Conservation (phyloP, 2,797 vertebrate species). For the Sibirionetta formosa region DNA sequence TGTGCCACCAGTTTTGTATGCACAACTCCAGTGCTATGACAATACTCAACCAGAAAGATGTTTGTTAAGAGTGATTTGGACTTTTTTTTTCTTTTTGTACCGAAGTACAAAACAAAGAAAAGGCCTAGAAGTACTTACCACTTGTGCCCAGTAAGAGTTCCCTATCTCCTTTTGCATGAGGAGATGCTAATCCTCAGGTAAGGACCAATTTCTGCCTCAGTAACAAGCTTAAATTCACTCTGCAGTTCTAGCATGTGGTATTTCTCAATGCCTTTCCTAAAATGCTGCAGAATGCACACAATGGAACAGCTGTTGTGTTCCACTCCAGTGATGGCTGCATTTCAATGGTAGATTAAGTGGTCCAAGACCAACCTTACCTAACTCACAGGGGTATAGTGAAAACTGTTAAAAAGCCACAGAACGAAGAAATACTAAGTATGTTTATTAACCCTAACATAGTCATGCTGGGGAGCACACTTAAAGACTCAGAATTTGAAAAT, state of each 20-base stretch:
- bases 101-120: background rate
- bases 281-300: background rate
- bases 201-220: background rate
- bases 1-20: background rate
- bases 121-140: background rate
- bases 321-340: background rate
- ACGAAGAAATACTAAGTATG: background rate
- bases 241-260: background rate
- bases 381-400: background rate
- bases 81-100: background rate
- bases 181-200: background rate
- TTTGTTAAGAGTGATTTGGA: background rate
- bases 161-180: background rate
- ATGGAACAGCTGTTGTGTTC: conserved; percentile 46
- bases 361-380: conserved; percentile 21
- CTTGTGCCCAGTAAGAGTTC: background rate
- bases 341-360: conserved; percentile 19
- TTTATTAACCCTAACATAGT: background rate
- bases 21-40: background rate
- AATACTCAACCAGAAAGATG: background rate
- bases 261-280: background rate
- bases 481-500: conserved; percentile 7
- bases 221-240: background rate
- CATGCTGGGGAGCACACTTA: background rate
- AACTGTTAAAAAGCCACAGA: background rate